Conservation (phyloP, 92 coral and sea anemone species). For the Siderastrea radians region DNA sequence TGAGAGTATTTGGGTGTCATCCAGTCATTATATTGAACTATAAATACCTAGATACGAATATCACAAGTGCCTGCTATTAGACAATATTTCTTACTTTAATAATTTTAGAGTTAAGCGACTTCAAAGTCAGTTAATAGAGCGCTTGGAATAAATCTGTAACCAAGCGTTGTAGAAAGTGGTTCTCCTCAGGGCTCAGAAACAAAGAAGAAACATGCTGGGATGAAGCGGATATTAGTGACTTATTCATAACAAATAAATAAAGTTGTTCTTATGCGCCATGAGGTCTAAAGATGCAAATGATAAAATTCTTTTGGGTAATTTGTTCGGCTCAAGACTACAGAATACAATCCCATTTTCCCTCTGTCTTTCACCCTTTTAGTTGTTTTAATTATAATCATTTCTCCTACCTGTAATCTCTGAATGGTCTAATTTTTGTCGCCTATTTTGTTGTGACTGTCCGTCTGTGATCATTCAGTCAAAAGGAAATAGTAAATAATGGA, state of each 20-base stretch:
- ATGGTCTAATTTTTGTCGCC: too few relatives aligned
- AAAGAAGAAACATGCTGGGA: background rate
- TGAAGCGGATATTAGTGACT: conserved; percentile 17
- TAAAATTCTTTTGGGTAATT: conserved; percentile 24
- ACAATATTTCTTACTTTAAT: background rate
- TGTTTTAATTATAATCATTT: too few relatives aligned
- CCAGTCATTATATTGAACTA: background rate
- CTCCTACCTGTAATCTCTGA: too few relatives aligned
- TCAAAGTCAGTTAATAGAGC: background rate
- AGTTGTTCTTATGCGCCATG: conserved; percentile 20
- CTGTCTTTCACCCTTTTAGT: too few relatives aligned
- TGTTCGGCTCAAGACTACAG: conserved; percentile 3
- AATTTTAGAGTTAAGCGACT: background rate
- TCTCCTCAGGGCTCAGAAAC: background rate
- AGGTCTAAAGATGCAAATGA: conserved; percentile 40
- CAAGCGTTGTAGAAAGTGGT: background rate
- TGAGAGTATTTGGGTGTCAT: conserved; percentile 10
- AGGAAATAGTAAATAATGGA: too few relatives aligned
- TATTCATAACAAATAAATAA: background rate
- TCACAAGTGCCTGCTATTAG: background rate
- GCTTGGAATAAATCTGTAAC: background rate
- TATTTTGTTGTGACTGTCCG: too few relatives aligned
- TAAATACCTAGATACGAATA: conserved; percentile 7
- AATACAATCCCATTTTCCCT: background rate
- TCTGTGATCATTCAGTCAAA: too few relatives aligned